Evolutionary conservation across 2,113 vertebrate genomes (phyloP), one percentile per base, ranked within the genome.

Genomic region (Microcebus lehilahytsara): DNA sequence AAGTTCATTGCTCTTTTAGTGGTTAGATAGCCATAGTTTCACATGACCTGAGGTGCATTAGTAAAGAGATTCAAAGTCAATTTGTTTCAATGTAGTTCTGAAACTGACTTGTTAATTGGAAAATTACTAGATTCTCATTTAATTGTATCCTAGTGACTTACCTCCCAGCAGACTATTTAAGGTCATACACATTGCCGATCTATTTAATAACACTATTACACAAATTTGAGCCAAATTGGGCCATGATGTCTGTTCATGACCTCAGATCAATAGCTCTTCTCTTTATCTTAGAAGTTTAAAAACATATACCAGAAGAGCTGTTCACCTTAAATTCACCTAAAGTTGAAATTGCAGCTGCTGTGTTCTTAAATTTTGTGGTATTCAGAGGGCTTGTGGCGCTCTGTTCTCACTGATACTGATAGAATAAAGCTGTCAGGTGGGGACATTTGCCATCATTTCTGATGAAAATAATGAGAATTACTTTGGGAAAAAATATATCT

Each of bases 71-170:
- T 88, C 60, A 69, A 66, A 56, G 56, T 56, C 66, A 69, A 37
- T 64, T 81, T 10, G 11, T 81, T 75, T 71, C 72, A 78, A 34
- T 23, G 10, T 46, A 93, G 49, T 72, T 94, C 32, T 74, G 72
- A 96, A 95, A 93, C 37, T 62, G 13, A 79, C 85, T 83, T 83
- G 12, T 37, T 91, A 93, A 85, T 79, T 93, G 27, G 56, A 96
- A 91, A 94, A 81, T 85, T 81, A 64, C 75, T 85, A 40, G 58
- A 83, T 88, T 96, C 22, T 89, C 56, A 71, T 75, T 94, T 90
- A 97, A 92, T 94, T 85, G 25, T 88, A 72, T 91, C 37, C n/a
- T 77, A 40, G 34, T 86, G 49, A 77, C 32, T 95, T 90, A 64
- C 85, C 92, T 92, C 49, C 25, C 27, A 85, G 84, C 30, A 23